Conservation (phyloP, 2,888 invertebrate genomes). For the Vesta saturnalis region DNA sequence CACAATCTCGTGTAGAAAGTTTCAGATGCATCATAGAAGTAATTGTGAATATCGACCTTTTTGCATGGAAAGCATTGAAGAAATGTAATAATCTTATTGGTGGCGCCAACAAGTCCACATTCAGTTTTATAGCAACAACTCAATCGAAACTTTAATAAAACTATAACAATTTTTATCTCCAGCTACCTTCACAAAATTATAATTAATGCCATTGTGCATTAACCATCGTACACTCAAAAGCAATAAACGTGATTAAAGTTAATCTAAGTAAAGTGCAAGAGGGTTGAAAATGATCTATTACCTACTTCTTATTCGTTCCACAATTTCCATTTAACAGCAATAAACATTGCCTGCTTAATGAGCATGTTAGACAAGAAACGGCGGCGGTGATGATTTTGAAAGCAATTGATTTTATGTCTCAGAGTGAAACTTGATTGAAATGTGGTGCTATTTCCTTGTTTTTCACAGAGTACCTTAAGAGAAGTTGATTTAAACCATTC, state of each 20-base stretch:
- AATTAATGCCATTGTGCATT: neutral
- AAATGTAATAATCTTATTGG: constrained; percentile 8
- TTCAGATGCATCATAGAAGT: neutral
- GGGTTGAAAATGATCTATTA: constrained; percentile 8
- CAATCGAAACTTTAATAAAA: too few species aligned
- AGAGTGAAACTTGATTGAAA: constrained; percentile 1
- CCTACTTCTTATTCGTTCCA: constrained; percentile 8
- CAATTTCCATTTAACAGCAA: constrained; percentile 3
- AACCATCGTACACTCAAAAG: neutral
- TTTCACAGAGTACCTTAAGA: too few species aligned
- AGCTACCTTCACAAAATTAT: neutral
- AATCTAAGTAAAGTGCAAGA: neutral
- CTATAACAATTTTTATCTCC: neutral
- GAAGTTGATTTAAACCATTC: too few species aligned
- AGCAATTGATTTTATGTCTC: constrained; percentile 2
- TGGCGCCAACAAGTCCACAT: neutral
- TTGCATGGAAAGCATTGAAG: neutral
- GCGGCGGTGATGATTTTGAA: neutral
- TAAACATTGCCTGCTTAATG: constrained; percentile 1
- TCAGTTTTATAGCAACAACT: neutral
- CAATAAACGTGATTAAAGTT: constrained; percentile 2
- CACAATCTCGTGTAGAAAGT: neutral
- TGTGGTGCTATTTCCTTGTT: neutral
- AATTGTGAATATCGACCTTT: constrained; percentile 6
- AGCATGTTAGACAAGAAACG: constrained; percentile 7